A percentile compares a stretch with the other conserved stretches of the same genome.
Conservation (phyloP, 2,113 vertebrate genomes). For the Megalops atlanticus region DNA sequence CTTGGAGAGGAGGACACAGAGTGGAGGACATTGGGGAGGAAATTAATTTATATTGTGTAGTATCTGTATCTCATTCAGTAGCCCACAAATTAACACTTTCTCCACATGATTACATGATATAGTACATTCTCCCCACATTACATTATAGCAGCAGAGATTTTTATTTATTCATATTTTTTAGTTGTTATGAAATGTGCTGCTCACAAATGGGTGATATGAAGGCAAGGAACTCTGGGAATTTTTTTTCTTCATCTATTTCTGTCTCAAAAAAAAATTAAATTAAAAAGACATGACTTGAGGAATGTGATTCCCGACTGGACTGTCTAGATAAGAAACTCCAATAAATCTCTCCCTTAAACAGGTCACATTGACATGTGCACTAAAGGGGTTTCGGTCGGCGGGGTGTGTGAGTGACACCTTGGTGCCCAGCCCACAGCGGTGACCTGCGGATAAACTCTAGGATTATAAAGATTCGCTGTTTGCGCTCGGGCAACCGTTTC, state of each 20-base stretch:
- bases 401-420: constrained; percentile 68
- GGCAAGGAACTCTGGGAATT: constrained; percentile 49
- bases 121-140: background rate
- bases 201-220: constrained; percentile 35
- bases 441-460: constrained; percentile 60
- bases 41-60: too few species aligned
- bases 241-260: constrained; percentile 52
- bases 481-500: constrained; percentile 36
- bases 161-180: background rate
- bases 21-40: too few species aligned
- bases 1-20: too few species aligned
- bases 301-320: constrained; percentile 74
- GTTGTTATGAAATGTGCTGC: background rate
- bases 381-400: constrained; percentile 73
- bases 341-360: constrained; percentile 73
- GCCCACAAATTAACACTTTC: too few species aligned
- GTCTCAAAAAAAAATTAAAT: constrained; percentile 51
- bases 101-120: too few species aligned
- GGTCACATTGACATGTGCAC: constrained; percentile 75
- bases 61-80: too few species aligned
- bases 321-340: constrained; percentile 72
- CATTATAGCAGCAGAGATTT: background rate
- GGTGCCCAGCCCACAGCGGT: constrained; percentile 57
- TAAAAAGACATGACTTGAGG: constrained; percentile 70
- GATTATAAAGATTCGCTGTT: constrained; percentile 60